A percentile compares a stretch with the other conserved stretches of the same genome.
phyloP scores from a whole-genome alignment of 2,888 invertebrate genomes.

The Notodonta ziczac region DNA sequence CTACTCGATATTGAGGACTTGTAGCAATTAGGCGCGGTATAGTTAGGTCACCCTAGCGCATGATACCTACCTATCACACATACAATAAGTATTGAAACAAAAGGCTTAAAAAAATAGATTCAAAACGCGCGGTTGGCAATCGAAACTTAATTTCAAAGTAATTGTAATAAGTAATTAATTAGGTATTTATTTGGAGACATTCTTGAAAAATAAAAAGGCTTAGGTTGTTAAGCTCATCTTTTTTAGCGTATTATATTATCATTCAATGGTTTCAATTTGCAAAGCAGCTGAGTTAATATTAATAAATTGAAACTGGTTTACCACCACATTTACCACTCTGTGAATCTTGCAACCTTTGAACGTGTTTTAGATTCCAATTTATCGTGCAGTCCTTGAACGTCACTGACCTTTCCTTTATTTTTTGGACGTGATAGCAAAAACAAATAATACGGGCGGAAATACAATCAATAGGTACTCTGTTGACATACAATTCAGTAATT shows the following conservation, averaged over 20 bases:
- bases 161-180: too few species aligned
- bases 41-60: not conserved
- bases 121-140: not conserved
- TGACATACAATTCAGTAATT: slow-evolving; percentile 9
- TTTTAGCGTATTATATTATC: not conserved
- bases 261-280: slow-evolving; percentile 2
- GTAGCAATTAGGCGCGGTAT: not conserved
- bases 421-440: slow-evolving; percentile 29
- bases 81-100: not conserved
- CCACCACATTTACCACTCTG: slow-evolving; percentile 24
- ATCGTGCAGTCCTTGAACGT: slow-evolving; percentile 40
- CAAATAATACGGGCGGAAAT: slow-evolving; percentile 42
- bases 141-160: not conserved
- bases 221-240: not conserved
- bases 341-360: slow-evolving; percentile 27
- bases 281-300: slow-evolving; percentile 1
- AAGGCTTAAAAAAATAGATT: too few species aligned
- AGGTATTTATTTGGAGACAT: not conserved
- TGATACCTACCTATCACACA: not conserved
- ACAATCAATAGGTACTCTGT: slow-evolving; percentile 28
- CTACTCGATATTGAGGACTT: not conserved
- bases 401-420: slow-evolving; percentile 47
- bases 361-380: slow-evolving; percentile 18
- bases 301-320: slow-evolving; percentile 23
- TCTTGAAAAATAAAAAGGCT: not conserved